These are phyloP conservation scores for Bradynema listronoti DNA, from an alignment of 1,140 invertebrate species.

Conservation along the genomic window DNA sequence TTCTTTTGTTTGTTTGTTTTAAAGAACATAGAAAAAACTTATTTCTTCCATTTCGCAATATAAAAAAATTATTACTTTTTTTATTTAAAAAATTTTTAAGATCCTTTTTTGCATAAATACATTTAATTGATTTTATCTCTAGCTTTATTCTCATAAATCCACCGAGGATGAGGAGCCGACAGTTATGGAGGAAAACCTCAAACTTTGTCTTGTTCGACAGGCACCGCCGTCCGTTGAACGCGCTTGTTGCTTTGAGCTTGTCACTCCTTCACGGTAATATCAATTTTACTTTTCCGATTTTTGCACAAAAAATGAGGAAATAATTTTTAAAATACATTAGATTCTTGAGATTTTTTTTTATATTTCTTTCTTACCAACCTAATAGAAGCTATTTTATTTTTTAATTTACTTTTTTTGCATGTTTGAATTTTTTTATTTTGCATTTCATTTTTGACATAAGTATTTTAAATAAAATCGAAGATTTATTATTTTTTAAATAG, in stretches of 20 bases:
- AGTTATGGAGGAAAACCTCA: slow-evolving; percentile 89
- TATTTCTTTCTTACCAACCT: too few relatives aligned
- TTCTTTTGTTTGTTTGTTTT: too few relatives aligned
- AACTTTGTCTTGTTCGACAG: slow-evolving; percentile 83
- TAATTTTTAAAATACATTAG: too few relatives aligned
- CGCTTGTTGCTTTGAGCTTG: slow-evolving; percentile 88
- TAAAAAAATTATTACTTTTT: slow-evolving; percentile 19
- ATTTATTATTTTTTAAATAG: too few relatives aligned
- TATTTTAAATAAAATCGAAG: too few relatives aligned
- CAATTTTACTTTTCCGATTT: slow-evolving; percentile 23
- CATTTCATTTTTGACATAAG: too few relatives aligned
- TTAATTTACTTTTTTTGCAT: too few relatives aligned
- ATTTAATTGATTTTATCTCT: background rate
- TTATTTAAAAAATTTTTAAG: slow-evolving; percentile 9
- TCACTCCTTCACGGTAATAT: slow-evolving; percentile 81
- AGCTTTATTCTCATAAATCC: slow-evolving; percentile 48
- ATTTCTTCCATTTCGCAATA: too few relatives aligned
- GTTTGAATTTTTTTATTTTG: too few relatives aligned
- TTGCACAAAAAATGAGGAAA: slow-evolving; percentile 5
- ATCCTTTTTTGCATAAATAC: background rate
- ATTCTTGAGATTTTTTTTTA: too few relatives aligned
- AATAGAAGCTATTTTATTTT: too few relatives aligned
- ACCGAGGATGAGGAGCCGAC: slow-evolving; percentile 68
- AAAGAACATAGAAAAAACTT: too few relatives aligned
- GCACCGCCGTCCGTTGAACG: slow-evolving; percentile 73